A percentile compares a stretch with the other conserved stretches of the same genome.
Conservation (phyloP, 2,797 vertebrate species). For the Enteromius anoplus region DNA sequence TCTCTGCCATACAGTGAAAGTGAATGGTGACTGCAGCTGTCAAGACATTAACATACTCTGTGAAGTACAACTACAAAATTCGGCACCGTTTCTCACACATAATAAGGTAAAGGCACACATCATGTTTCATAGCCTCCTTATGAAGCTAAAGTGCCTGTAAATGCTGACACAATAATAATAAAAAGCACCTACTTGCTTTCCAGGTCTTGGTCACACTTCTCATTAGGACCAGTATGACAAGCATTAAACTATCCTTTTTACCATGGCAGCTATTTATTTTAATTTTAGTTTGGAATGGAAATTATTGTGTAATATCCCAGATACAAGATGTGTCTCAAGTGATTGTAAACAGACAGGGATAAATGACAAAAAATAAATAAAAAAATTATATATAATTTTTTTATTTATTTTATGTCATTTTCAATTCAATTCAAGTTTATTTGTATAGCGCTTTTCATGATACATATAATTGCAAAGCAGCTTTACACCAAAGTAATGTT, state of each 20-base stretch:
- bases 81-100: not conserved
- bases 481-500: no score
- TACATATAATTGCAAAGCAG: no score
- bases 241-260: not conserved
- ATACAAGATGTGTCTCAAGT: not conserved
- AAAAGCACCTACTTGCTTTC: not conserved
- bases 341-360: not conserved
- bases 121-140: not conserved
- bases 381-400: no score
- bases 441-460: no score
- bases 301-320: not conserved
- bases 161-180: not conserved
- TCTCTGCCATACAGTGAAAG: not conserved
- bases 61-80: not conserved
- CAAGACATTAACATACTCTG: not conserved
- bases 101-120: not conserved
- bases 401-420: not conserved
- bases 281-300: not conserved
- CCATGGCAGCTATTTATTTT: not conserved
- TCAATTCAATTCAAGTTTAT: no score
- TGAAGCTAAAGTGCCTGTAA: not conserved
- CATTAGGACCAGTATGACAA: not conserved
- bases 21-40: not conserved
- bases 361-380: not conserved
- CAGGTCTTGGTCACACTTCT: not conserved